Percentiles rank a stretch among this genome's conserved stretches.
phyloP scores from a whole-genome alignment of 64 coral and sea anemone genomes.

The Stichodactyla mertensii region DNA sequence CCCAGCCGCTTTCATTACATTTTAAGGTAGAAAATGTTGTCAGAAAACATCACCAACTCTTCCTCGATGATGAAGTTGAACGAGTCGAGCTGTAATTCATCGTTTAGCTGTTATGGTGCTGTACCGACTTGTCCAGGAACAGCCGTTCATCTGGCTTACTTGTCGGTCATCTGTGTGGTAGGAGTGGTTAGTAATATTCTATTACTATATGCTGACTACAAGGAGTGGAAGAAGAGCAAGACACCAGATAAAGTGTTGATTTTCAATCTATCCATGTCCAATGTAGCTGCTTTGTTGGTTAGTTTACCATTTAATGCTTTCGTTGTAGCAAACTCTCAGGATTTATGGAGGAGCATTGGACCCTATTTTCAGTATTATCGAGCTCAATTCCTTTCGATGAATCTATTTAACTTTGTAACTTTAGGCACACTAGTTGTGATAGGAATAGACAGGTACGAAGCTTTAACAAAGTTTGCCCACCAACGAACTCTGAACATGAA shows the following conservation, averaged over 20 bases:
- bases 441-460: constrained; percentile 5
- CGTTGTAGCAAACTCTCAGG: neutral
- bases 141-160: neutral
- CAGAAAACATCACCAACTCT: neutral
- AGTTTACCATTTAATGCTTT: constrained; percentile 4
- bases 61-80: neutral
- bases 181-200: neutral
- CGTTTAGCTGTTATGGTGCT: neutral
- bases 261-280: neutral
- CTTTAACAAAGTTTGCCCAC: constrained; percentile 4
- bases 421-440: neutral
- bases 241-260: constrained; percentile 5
- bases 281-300: neutral
- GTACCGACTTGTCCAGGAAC: neutral
- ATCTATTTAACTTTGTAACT: constrained; percentile 5
- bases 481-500: neutral
- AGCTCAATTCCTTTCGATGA: neutral
- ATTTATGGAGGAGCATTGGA: neutral
- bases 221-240: neutral
- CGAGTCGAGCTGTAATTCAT: neutral
- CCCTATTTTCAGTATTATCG: neutral
- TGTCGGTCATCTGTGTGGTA: neutral
- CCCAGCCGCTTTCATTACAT: no score
- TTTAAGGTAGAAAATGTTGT: neutral
- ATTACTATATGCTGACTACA: neutral